Percentiles rank a stretch among this genome's conserved stretches.
phyloP scores from a whole-genome alignment of 2,797 vertebrate genomes.

The Knipowitschia caucasica region DNA sequence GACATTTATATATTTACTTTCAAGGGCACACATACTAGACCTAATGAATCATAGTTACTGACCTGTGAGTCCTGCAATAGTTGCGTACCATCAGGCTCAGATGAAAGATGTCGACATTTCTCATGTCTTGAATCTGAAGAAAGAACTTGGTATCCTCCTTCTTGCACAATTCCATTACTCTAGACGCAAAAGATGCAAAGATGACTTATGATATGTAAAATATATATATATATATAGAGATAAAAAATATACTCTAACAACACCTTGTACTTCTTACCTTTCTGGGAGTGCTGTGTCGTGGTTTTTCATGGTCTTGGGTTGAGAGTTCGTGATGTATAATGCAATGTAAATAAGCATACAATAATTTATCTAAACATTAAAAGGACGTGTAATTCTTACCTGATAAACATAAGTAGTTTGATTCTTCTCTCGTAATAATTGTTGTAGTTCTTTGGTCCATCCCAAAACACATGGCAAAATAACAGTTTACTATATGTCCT shows the following conservation, averaged over 20 bases:
- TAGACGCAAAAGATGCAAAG: neutral
- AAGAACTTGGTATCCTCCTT: neutral
- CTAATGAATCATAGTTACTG: neutral
- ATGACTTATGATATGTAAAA: too few species aligned
- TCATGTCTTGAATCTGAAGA: conserved; percentile 10
- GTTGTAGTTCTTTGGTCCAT: conserved; percentile 38
- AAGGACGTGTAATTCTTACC: conserved; percentile 42
- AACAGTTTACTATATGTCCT: neutral
- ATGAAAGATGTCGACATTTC: neutral
- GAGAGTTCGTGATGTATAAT: neutral
- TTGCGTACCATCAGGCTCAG: conserved; percentile 7
- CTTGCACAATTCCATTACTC: neutral
- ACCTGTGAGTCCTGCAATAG: conserved; percentile 37
- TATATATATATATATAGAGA: too few species aligned
- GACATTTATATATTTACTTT: neutral
- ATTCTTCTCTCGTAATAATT: neutral
- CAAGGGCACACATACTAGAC: neutral
- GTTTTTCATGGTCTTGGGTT: conserved; percentile 31
- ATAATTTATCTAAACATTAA: too few species aligned
- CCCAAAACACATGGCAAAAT: conserved; percentile 2
- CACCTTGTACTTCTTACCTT: conserved; percentile 15
- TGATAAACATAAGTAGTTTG: conserved; percentile 7
- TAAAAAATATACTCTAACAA: neutral
- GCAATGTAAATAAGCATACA: neutral
- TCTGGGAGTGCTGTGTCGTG: conserved; percentile 54